A percentile compares a stretch with the other conserved stretches of the same genome.
These are phyloP conservation scores for Crocidura indochinensis DNA, from an alignment of 2,797 vertebrate species.

Conservation along the genomic window DNA sequence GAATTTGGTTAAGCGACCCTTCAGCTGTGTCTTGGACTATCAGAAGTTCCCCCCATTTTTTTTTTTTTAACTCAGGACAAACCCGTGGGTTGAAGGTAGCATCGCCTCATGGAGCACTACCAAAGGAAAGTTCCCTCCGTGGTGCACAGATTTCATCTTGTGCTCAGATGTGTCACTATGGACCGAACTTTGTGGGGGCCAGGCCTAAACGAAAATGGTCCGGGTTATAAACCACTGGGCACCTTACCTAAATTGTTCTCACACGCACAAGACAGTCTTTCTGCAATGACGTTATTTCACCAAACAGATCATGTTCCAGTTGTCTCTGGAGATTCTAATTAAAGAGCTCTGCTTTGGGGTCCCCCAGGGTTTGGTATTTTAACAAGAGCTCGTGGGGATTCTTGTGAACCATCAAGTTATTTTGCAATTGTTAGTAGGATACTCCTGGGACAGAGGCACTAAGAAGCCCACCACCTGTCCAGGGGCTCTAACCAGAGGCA, in stretches of 20 bases:
- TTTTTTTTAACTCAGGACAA: too few species aligned
- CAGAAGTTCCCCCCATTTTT: background rate
- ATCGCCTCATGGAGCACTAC: background rate
- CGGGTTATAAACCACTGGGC: background rate
- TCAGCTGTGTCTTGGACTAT: background rate
- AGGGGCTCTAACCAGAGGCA: background rate
- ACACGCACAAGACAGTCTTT: background rate
- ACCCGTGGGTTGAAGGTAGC: too few species aligned
- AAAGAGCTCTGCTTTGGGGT: background rate
- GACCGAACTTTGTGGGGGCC: background rate
- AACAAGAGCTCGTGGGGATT: slow-evolving; percentile 33
- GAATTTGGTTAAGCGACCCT: too few species aligned
- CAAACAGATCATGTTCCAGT: background rate
- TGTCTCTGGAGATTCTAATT: background rate
- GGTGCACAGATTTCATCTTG: background rate
- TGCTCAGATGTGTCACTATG: background rate
- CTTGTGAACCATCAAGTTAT: slow-evolving; percentile 35
- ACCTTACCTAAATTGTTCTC: background rate
- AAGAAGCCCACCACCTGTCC: background rate
- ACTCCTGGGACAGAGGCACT: background rate
- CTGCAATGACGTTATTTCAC: background rate
- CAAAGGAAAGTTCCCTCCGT: background rate
- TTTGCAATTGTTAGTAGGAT: background rate
- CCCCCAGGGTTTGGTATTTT: slow-evolving; percentile 51
- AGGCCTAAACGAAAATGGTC: background rate